Evolutionary conservation across 2,888 invertebrate genomes (phyloP), one percentile per base, ranked within the genome.

Genomic region (Crematogaster levior): DNA sequence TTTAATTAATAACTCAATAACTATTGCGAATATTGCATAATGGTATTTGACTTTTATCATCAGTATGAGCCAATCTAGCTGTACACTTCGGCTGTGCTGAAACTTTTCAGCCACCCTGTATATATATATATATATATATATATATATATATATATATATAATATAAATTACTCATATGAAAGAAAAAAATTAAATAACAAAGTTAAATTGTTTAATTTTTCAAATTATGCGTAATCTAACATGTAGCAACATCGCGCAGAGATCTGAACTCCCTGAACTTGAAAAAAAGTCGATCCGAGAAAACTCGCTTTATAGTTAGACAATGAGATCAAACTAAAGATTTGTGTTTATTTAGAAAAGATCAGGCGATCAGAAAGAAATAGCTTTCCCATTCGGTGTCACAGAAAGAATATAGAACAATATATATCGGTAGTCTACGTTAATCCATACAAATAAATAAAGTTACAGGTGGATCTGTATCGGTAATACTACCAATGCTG

Each of bases 401-500:
- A 86, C 77, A 89, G 84, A 89, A 77, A 84, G 81, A 70, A 46
- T 24, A 70, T n/a, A n/a, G n/a, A n/a, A n/a, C n/a, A n/a, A n/a
- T n/a, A 53, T 53, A 37, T 70, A 51, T 66, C 60, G 66, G 75
- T 68, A 68, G 74, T 85, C 88, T 88, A 88, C 84, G 66, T 81
- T 77, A 87, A 53, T 60, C 83, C 77, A 75, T 63, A 81, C 43
- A 81, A n/a, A n/a, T 77, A 75, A 66, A 73, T 72, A 90, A 90
- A 86, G 86, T 95, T 95, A 96, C 84, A 85, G n/a, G 68, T 84
- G 88, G 82, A 53, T n/a, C 81, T 77, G 43, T 65, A 65, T 96
- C 96, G 96, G 96, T 96, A 96, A 97, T 97, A 97, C 97, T 98
- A 97, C 97, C 97, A 97, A 98, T 97, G 97, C 97, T 98, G 97